Evolutionary conservation across 2,888 invertebrate species (phyloP).

Genomic region (Fragum sueziense): DNA sequence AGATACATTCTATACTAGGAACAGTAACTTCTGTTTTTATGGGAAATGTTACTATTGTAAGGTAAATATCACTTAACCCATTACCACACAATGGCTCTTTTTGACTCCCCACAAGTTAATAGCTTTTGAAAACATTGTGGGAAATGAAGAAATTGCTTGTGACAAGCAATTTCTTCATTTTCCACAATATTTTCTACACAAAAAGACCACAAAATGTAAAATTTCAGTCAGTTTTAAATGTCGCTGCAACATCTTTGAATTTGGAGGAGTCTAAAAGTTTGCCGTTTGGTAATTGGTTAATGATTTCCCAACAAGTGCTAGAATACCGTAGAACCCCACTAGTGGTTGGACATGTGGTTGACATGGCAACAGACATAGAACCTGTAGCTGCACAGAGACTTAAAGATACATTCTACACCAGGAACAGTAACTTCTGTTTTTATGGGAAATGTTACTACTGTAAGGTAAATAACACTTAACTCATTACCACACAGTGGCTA

Average conservation of each 20-base stretch:
- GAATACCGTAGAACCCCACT: constrained; percentile 92
- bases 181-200: no score
- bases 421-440: constrained; percentile 88
- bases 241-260: background rate
- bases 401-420: constrained; percentile 87
- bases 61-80: constrained; percentile 31
- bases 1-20: constrained; percentile 87
- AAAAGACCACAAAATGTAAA: no score
- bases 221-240: no score
- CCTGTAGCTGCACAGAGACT: constrained; percentile 88
- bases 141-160: background rate
- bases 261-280: background rate
- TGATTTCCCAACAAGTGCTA: no score
- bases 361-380: constrained; percentile 88
- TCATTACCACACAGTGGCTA: no score
- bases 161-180: background rate
- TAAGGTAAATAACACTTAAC: constrained; percentile 83
- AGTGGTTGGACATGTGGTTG: constrained; percentile 89
- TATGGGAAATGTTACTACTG: constrained; percentile 96
- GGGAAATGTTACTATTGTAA: constrained; percentile 96
- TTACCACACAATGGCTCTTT: background rate
- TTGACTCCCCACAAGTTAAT: no score
- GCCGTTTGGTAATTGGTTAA: background rate
- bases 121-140: background rate
- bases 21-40: constrained; percentile 90